These are phyloP conservation scores for Typhlichthys eigenmanni DNA, from an alignment of 2,797 vertebrate genomes.

Conservation along the genomic window DNA sequence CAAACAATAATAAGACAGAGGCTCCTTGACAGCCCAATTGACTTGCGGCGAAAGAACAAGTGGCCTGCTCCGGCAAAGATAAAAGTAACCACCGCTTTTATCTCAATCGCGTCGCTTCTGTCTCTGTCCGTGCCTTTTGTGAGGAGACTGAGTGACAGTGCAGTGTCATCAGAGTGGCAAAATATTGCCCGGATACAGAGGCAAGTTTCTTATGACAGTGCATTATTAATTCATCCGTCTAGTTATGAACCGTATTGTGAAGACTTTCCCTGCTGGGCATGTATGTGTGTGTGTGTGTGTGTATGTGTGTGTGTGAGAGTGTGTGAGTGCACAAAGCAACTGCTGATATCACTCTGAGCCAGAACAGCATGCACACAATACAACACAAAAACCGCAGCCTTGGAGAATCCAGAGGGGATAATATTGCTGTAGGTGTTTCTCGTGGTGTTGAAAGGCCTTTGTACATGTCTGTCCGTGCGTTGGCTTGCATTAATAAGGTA, in stretches of 20 bases:
- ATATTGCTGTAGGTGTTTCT: conserved; percentile 46
- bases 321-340: conserved; percentile 2
- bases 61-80: conserved; percentile 14
- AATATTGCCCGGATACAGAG: conserved; percentile 36
- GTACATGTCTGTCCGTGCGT: not conserved
- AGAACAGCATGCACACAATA: conserved; percentile 48
- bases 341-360: conserved; percentile 40
- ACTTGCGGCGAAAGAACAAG: conserved; percentile 8
- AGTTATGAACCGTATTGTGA: conserved; percentile 52
- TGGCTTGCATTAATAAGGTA: not conserved
- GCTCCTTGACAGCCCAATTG: conserved; percentile 28
- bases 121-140: conserved; percentile 7
- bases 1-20: conserved; percentile 14
- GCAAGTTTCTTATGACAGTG: conserved; percentile 37
- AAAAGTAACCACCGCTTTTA: conserved; percentile 1
- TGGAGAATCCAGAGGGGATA: conserved; percentile 38
- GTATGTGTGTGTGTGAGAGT: conserved; percentile 2
- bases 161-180: conserved; percentile 13
- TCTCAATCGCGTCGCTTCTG: conserved; percentile 8
- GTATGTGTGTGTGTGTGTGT: conserved; percentile 5
- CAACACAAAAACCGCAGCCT: conserved; percentile 52
- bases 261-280: conserved; percentile 4
- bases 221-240: conserved; percentile 63
- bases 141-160: conserved; percentile 22
- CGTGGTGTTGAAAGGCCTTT: conserved; percentile 25